Percentiles rank a stretch among this genome's conserved stretches.
Conservation (phyloP, 2,888 invertebrate species). For the Tinea pellionella region DNA sequence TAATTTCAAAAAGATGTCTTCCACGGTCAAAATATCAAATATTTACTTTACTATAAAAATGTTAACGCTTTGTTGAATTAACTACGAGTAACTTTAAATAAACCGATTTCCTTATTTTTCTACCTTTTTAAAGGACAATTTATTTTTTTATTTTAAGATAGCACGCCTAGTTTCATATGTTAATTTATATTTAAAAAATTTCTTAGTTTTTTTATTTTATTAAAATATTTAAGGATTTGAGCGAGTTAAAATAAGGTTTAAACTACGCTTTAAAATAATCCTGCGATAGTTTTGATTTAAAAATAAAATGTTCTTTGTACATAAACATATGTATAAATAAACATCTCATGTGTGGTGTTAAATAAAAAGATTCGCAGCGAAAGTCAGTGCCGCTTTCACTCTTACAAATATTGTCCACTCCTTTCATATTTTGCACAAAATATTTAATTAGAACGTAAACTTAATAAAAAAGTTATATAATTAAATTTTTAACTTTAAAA, state of each 20-base stretch:
- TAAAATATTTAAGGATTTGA: too few species aligned
- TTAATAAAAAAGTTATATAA: background rate
- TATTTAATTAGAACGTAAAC: background rate
- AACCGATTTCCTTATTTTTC: background rate
- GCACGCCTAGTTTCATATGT: too few species aligned
- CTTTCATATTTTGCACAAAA: slow-evolving; percentile 7
- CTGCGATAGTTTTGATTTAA: too few species aligned
- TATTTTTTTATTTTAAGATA: background rate
- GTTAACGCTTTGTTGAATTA: background rate
- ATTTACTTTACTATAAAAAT: background rate
- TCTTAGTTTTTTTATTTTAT: too few species aligned
- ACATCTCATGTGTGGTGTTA: too few species aligned
- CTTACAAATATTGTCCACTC: background rate
- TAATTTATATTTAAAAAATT: too few species aligned
- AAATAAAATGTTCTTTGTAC: too few species aligned
- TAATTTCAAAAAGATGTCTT: too few species aligned
- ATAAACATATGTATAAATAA: too few species aligned
- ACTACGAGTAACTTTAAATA: background rate
- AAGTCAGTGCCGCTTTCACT: background rate
- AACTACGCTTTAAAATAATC: too few species aligned
- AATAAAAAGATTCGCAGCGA: background rate
- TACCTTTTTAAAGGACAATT: background rate
- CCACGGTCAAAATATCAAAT: background rate
- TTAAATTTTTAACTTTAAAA: too few species aligned
- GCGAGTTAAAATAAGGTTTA: too few species aligned